Percentiles rank a stretch among this genome's conserved stretches.
These are phyloP conservation scores for Caenorhabditis briggsae DNA, from an alignment of 1,140 invertebrate genomes.

Conservation along the genomic window DNA sequence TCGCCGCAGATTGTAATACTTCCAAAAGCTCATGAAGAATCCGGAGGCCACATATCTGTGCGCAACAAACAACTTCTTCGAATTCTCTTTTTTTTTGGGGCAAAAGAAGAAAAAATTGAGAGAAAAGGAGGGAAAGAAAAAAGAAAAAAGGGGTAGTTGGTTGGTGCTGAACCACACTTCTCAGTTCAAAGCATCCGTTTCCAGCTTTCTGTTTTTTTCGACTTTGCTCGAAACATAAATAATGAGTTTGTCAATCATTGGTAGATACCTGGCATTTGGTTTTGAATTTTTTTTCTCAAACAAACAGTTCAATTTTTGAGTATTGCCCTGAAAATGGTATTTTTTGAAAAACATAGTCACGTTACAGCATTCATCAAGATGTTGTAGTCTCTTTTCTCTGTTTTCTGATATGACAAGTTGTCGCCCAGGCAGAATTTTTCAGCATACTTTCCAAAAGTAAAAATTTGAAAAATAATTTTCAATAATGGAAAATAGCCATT, in stretches of 20 bases:
- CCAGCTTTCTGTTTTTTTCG: background rate
- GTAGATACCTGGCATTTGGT: too few species aligned
- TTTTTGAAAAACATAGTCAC: too few species aligned
- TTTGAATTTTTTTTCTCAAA: too few species aligned
- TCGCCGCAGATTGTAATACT: slow-evolving; percentile 55
- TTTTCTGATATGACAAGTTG: too few species aligned
- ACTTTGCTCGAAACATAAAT: background rate
- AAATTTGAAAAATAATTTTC: too few species aligned
- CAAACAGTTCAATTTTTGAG: too few species aligned
- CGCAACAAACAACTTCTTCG: slow-evolving; percentile 51
- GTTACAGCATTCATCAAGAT: too few species aligned
- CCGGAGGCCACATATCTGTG: slow-evolving; percentile 49
- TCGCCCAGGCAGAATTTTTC: too few species aligned
- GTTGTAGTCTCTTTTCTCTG: too few species aligned
- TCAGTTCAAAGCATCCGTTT: slow-evolving; percentile 11
- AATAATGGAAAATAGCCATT: too few species aligned
- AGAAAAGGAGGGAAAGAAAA: background rate
- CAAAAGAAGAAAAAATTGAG: background rate
- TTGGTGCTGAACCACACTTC: slow-evolving; percentile 26
- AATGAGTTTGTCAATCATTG: background rate
- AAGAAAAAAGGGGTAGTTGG: slow-evolving; percentile 5
- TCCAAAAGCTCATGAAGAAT: slow-evolving; percentile 54
- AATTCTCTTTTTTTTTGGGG: slow-evolving; percentile 25
- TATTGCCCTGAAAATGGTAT: too few species aligned
- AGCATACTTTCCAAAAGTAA: too few species aligned